Evolutionary conservation across 2,888 invertebrate species (phyloP).

Genomic region (Patella ulyssiponensis): DNA sequence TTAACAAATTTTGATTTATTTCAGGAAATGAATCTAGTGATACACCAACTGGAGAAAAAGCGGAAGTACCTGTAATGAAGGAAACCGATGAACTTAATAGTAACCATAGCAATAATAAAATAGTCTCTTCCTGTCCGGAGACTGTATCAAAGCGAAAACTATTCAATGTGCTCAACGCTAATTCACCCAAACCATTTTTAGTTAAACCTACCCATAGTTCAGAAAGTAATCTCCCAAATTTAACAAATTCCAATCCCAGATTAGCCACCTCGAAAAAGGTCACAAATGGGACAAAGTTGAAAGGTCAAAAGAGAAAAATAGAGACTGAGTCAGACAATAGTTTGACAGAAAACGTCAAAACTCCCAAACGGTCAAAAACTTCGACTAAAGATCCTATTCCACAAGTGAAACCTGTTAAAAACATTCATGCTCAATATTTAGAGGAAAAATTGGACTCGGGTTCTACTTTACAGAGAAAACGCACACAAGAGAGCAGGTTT

Average conservation of each 20-base stretch:
- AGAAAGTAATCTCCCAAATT: not conserved
- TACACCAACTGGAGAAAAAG: not conserved
- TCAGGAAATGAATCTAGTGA: slow-evolving; percentile 1
- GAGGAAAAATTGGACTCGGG: too few species aligned
- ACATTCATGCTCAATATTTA: not conserved
- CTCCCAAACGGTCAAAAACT: not conserved
- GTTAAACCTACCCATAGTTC: not conserved
- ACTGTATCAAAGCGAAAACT: not conserved
- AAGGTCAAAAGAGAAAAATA: slow-evolving; percentile 2
- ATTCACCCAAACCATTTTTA: slow-evolving; percentile 4
- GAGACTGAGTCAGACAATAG: not conserved
- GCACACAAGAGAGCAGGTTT: too few species aligned
- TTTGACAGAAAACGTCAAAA: not conserved
- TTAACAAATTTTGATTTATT: not conserved
- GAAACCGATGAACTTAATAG: too few species aligned
- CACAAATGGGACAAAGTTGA: not conserved
- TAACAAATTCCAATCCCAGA: not conserved
- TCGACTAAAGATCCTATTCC: not conserved
- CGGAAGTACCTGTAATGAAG: not conserved
- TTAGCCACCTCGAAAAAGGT: not conserved
- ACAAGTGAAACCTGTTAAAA: not conserved
- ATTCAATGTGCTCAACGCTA: not conserved
- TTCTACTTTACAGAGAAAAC: too few species aligned
- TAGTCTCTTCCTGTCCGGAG: not conserved
- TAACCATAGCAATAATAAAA: too few species aligned